Base-by-base conservation (phyloP, 2,888 invertebrate species). In the Herminia tarsipennalis region DNA sequence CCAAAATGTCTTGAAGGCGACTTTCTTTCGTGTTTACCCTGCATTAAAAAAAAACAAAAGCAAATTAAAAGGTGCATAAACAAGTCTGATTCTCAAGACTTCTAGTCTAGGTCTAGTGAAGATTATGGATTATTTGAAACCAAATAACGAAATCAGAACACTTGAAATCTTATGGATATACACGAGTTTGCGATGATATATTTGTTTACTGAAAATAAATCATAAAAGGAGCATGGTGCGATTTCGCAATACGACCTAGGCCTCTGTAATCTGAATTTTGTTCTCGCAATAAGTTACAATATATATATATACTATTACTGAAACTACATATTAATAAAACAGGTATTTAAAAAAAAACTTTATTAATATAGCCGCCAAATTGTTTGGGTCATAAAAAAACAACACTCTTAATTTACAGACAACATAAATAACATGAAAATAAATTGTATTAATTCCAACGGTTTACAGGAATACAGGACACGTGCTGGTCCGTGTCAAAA, bases 11-110 rank as follows among this genome's bases (percentile, higher is more conserved):
- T 3, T 6, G 10, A 13, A 8, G 70, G 60, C 25, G 73, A 78
- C 56, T 78, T 80, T 53, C 74, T 79, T 52, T 86, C 85, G 47
- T 77, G 80, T 54, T 87, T 86, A 56, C 84, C 86, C 88, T 88
- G 81, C 41, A 61, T 50, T 48, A 64, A 50, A 58, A 55, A n/a
- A 75, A 43, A 61, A 57, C 43, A 48, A 56, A 53, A 43, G 51
- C 47, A 35, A 37, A 33, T 24, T 14, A 51, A 51, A 56, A 48
- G 16, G 35, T 36, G 12, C 22, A n/a, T 36, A 43, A 53, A 27
- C 13, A 27, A 35, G 22, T 30, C 21, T n/a, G n/a, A n/a, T n/a
- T n/a, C n/a, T n/a, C n/a, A n/a, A n/a, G n/a, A n/a, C n/a, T n/a
- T n/a, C n/a, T n/a, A n/a, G n/a, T n/a, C n/a, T n/a, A n/a, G n/a